These are phyloP conservation scores for Sphyrna mokarran DNA, from an alignment of 2,113 vertebrate genomes.

Conservation along the genomic window DNA sequence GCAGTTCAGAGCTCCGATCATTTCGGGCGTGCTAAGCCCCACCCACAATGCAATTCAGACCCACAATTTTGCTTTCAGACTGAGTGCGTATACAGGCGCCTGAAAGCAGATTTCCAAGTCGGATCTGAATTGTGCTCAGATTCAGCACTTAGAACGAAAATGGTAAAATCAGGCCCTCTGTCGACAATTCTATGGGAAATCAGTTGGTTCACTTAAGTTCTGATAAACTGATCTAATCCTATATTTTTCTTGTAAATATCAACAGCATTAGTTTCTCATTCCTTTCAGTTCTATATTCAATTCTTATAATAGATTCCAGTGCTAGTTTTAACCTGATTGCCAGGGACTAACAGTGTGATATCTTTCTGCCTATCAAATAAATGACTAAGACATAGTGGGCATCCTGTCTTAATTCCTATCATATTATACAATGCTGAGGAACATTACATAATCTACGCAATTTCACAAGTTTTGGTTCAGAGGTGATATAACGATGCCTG, in stretches of 20 bases:
- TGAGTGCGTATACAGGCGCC: too few relatives aligned
- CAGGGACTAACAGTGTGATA: background rate
- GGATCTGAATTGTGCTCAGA: too few relatives aligned
- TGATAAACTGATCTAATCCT: background rate
- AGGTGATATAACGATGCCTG: background rate
- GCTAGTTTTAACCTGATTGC: background rate
- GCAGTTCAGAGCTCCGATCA: too few relatives aligned
- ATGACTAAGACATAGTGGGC: background rate
- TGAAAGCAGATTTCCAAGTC: too few relatives aligned
- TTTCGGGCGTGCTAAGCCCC: too few relatives aligned
- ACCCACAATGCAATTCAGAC: too few relatives aligned
- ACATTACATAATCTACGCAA: background rate
- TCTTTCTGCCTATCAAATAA: background rate
- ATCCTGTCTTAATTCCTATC: background rate
- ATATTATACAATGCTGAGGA: background rate
- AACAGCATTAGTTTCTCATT: background rate
- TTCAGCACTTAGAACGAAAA: too few relatives aligned
- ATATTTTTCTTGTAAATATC: background rate
- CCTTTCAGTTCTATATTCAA: background rate
- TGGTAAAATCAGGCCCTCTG: too few relatives aligned
- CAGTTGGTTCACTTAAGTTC: background rate
- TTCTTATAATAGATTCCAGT: background rate
- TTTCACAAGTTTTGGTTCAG: background rate
- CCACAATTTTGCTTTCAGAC: too few relatives aligned
- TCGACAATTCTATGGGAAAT: background rate